These are phyloP conservation scores for Diplodus sargus DNA, from an alignment of 2,797 vertebrate genomes.

Conservation along the genomic window DNA sequence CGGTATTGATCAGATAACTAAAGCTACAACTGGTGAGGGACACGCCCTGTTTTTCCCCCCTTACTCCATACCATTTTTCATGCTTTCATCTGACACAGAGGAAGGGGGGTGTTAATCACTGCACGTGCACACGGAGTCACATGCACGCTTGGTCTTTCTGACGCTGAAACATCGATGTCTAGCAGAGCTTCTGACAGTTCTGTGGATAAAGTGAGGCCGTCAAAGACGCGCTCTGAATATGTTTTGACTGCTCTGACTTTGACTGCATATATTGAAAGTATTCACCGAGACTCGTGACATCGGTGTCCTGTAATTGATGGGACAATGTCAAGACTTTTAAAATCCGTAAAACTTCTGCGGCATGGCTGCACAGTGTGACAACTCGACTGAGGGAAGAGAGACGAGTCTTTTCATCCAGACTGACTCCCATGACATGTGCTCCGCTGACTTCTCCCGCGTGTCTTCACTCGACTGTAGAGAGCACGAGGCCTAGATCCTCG, in stretches of 20 bases:
- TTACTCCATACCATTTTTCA: constrained; percentile 70
- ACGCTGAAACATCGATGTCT: constrained; percentile 38
- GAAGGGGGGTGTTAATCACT: constrained; percentile 67
- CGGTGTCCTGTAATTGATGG: constrained; percentile 72
- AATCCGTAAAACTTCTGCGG: constrained; percentile 61
- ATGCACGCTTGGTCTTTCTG: not conserved
- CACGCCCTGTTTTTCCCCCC: constrained; percentile 55
- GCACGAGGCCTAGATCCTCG: constrained; percentile 48
- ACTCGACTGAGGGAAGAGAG: constrained; percentile 63
- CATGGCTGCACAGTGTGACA: constrained; percentile 59
- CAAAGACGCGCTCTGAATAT: constrained; percentile 59
- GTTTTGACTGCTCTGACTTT: constrained; percentile 71
- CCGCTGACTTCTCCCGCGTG: constrained; percentile 48
- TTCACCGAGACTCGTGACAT: constrained; percentile 67
- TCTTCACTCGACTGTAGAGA: constrained; percentile 41
- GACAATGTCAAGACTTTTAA: constrained; percentile 75
- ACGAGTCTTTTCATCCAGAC: constrained; percentile 72
- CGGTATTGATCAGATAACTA: constrained; percentile 82
- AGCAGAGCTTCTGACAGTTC: constrained; percentile 63
- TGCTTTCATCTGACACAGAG: constrained; percentile 79
- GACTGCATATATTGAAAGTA: constrained; percentile 70
- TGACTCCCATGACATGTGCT: constrained; percentile 67
- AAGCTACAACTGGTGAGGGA: constrained; percentile 68
- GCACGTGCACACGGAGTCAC: constrained; percentile 26
- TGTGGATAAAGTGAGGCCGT: constrained; percentile 62